Evolutionary conservation across 2,113 vertebrate species (phyloP).

Genomic region (Parotia lawesii): DNA sequence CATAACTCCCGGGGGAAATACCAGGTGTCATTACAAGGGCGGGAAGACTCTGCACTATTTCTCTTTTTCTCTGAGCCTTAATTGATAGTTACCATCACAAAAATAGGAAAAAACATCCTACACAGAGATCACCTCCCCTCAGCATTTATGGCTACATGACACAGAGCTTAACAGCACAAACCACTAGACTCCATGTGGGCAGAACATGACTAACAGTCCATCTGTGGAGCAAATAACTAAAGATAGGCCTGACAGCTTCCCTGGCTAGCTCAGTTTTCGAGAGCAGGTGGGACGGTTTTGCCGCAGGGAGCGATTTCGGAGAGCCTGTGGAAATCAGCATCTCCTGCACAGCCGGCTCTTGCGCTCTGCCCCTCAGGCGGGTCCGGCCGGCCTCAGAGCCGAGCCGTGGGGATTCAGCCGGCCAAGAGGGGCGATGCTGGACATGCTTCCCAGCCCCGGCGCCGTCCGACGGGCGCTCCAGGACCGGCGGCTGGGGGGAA

Average conservation of each 20-base stretch:
- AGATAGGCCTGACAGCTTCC: background rate
- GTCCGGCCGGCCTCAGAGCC: background rate
- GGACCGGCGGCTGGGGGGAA: background rate
- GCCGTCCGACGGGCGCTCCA: fast-evolving
- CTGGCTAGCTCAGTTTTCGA: background rate
- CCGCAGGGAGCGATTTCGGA: background rate
- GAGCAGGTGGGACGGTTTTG: background rate
- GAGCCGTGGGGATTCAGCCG: fast-evolving
- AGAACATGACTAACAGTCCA: constrained; percentile 26
- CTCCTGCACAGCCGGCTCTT: background rate
- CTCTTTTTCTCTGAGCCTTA: background rate
- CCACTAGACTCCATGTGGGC: constrained; percentile 21
- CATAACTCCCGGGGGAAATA: background rate
- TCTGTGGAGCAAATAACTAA: background rate
- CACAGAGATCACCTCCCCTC: background rate
- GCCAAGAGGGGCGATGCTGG: background rate
- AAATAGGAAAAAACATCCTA: background rate
- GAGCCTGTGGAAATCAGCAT: background rate
- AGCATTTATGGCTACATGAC: background rate
- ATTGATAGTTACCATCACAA: background rate
- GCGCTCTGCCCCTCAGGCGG: background rate
- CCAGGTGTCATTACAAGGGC: background rate
- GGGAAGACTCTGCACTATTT: background rate
- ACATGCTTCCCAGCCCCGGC: background rate
- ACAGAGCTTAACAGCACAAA: background rate